Evolutionary conservation across 2,797 vertebrate genomes (phyloP), one percentile per base, ranked within the genome.

Genomic region (Sebastiscus albofasciatus): DNA sequence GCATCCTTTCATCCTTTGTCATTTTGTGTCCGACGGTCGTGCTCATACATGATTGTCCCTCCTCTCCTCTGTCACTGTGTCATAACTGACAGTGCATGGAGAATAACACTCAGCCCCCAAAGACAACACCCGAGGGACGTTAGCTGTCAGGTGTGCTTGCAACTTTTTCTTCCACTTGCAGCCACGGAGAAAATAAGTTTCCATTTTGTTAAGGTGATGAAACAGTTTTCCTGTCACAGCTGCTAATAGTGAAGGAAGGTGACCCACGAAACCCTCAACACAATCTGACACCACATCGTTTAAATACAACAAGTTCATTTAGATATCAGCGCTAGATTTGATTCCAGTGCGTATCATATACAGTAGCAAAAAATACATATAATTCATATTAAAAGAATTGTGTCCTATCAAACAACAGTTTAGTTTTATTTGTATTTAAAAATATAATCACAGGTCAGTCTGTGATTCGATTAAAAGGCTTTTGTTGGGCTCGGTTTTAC

Each of bases 151-250:
- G 76, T 82, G 86, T 22, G 54, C 70, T 72, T 34, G 73, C 69
- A 73, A 71, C 71, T 74, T 87, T 42, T 72, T 81, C 76, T 46
- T 85, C 59, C 80, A 75, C 74, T 49, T 2, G 29, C 81, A 62
- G 82, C 26, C 77, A 81, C 20, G 31, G 62, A 82, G 60, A 79
- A 85, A 65, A 84, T 34, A 49, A 85, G 81, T 95, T 95, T 94
- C 94, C 93, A 79, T 93, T 91, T 91, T 86, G 77, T 93, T 89
- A 78, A 79, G 67, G 78, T 94, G 94, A 95, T 87, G 93, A 94
- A 94, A 96, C 61, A 54, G 75, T 91, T 91, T 90, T 76, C 70
- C 58, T 76, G 13, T 80, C 52, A 34, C 71, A 71, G 81, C 75
- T 26, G 46, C 67, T 65, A 1, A 49, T 6, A 16, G 55, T 29